Conservation (phyloP, 1,140 invertebrate genomes). For the Ceratina japonica region DNA sequence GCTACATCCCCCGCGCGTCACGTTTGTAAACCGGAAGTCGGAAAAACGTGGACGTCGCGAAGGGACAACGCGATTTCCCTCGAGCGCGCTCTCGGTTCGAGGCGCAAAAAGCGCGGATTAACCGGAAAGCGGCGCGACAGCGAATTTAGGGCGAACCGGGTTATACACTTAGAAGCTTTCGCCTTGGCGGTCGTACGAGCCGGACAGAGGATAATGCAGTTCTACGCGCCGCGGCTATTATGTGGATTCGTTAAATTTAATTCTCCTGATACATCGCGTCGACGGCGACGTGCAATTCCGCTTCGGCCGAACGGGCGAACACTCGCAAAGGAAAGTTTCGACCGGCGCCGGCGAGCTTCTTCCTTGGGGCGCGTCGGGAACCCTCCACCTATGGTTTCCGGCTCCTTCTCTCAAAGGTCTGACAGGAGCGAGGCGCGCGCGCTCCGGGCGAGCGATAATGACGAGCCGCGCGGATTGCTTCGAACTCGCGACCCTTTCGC, state of each 20-base stretch:
- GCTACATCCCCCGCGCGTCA: no score
- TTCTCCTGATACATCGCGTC: constrained; percentile 36
- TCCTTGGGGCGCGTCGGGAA: constrained; percentile 16
- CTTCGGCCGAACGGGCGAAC: no score
- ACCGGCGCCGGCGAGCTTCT: neutral
- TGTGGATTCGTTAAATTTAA: constrained; percentile 46
- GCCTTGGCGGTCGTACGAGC: constrained; percentile 28
- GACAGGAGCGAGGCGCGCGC: neutral
- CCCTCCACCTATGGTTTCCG: neutral
- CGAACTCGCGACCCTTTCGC: constrained; percentile 11
- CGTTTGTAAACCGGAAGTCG: no score
- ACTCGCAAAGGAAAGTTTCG: no score
- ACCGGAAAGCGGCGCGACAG: neutral
- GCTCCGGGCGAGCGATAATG: constrained; percentile 16
- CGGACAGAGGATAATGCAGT: constrained; percentile 40
- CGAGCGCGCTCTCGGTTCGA: neutral
- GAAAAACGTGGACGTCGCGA: neutral
- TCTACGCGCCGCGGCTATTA: neutral
- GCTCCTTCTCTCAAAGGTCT: no score
- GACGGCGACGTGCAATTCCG: constrained; percentile 15
- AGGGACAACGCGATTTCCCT: neutral
- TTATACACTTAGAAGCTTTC: constrained; percentile 33
- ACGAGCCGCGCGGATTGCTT: constrained; percentile 24
- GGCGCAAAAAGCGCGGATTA: constrained; percentile 17
- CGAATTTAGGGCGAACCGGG: constrained; percentile 22